phyloP scores from a whole-genome alignment of 2,113 vertebrate species.

The Melanotaenia duboulayi region DNA sequence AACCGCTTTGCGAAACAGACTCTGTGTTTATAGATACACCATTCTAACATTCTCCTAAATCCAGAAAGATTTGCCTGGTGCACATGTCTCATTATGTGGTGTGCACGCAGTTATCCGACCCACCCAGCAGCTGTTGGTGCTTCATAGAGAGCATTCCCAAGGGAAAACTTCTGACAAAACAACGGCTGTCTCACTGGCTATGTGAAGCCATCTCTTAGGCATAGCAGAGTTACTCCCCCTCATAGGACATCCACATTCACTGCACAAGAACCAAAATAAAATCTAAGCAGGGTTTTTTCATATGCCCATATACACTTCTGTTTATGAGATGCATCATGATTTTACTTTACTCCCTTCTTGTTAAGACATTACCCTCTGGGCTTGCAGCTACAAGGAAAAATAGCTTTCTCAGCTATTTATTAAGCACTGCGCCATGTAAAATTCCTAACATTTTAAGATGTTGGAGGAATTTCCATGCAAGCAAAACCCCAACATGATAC shows the following conservation, averaged over 20 bases:
- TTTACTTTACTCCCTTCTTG: background rate
- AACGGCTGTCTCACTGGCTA: background rate
- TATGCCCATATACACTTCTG: background rate
- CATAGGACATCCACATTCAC: background rate
- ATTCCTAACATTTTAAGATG: no score
- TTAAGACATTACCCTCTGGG: background rate
- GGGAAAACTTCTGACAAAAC: conserved; percentile 1
- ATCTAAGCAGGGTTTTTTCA: background rate
- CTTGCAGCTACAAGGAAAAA: no score
- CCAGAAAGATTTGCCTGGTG: background rate
- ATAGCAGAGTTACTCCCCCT: background rate
- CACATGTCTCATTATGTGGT: conserved; percentile 2
- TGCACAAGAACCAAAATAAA: background rate
- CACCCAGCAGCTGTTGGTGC: background rate
- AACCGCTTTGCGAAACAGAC: background rate
- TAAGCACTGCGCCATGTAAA: no score
- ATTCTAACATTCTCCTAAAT: background rate
- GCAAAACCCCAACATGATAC: no score
- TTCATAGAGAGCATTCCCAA: background rate
- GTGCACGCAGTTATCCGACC: background rate
- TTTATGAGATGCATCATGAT: background rate
- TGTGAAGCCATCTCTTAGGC: background rate
- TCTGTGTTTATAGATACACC: background rate
- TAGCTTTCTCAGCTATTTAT: no score
- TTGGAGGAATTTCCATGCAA: no score